phyloP scores from a whole-genome alignment of 2,113 vertebrate species.

The Canis aureus region DNA sequence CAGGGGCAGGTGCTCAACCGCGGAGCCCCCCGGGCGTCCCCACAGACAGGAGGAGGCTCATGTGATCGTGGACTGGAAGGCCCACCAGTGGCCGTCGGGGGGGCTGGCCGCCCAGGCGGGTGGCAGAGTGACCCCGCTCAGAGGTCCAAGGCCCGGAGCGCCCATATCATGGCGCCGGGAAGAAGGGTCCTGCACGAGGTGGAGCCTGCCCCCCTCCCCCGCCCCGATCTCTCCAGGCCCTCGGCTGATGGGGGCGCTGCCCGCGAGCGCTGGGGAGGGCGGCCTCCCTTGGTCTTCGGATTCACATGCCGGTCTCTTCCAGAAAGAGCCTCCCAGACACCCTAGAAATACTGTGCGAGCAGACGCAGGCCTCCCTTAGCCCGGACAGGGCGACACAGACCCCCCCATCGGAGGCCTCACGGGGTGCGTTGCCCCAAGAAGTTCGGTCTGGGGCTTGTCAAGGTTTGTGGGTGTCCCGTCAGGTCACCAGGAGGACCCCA shows the following conservation, averaged over 20 bases:
- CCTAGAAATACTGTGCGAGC: not conserved
- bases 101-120: too few relatives aligned
- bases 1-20: too few relatives aligned
- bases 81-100: too few relatives aligned
- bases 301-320: not conserved
- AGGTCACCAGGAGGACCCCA: accelerated
- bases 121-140: too few relatives aligned
- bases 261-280: not conserved
- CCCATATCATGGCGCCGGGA: not conserved
- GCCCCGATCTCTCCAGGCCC: not conserved
- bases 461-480: too few relatives aligned
- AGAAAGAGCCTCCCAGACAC: not conserved
- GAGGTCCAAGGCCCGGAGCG: not conserved
- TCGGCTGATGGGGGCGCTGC: not conserved
- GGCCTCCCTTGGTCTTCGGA: not conserved
- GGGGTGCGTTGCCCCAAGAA: accelerated
- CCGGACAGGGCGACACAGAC: accelerated
- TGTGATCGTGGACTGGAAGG: too few relatives aligned
- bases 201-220: too few relatives aligned
- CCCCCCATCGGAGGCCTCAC: not conserved
- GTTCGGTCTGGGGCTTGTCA: not conserved
- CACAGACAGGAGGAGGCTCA: too few relatives aligned
- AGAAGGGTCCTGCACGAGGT: too few relatives aligned
- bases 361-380: accelerated
- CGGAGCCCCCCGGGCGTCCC: too few relatives aligned